A percentile compares a stretch with the other conserved stretches of the same genome.
Conservation (phyloP, 2,113 vertebrate genomes). For the Oxygymnocypris stewartii region DNA sequence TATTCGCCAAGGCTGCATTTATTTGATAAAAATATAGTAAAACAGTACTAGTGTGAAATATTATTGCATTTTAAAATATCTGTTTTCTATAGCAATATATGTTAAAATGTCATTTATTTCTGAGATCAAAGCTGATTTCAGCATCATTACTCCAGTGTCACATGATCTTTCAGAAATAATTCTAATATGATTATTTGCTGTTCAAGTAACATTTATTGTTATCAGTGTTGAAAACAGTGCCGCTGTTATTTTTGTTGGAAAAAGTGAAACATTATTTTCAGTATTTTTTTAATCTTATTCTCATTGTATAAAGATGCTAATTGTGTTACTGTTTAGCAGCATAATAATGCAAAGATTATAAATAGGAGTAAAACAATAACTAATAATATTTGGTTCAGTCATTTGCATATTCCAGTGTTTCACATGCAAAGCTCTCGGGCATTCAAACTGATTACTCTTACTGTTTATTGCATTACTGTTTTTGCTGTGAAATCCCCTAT, state of each 20-base stretch:
- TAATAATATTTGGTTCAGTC: background rate
- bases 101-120: background rate
- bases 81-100: background rate
- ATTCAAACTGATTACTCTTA: too few relatives aligned
- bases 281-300: background rate
- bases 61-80: background rate
- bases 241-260: too few relatives aligned
- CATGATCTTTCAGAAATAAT: background rate
- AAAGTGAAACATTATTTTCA: background rate
- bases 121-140: background rate
- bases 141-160: slow-evolving; percentile 7
- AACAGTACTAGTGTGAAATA: background rate
- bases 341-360: background rate
- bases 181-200: too few relatives aligned
- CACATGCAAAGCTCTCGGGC: background rate
- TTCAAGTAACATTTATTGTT: background rate
- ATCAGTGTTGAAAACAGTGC: background rate
- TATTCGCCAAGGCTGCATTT: background rate
- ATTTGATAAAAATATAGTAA: background rate
- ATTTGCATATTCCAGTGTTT: background rate
- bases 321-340: background rate
- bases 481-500: background rate
- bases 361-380: background rate
- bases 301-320: too few relatives aligned
- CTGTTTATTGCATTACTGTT: too few relatives aligned